phyloP scores from a whole-genome alignment of 2,113 vertebrate genomes.

The Labrus mixtus region DNA sequence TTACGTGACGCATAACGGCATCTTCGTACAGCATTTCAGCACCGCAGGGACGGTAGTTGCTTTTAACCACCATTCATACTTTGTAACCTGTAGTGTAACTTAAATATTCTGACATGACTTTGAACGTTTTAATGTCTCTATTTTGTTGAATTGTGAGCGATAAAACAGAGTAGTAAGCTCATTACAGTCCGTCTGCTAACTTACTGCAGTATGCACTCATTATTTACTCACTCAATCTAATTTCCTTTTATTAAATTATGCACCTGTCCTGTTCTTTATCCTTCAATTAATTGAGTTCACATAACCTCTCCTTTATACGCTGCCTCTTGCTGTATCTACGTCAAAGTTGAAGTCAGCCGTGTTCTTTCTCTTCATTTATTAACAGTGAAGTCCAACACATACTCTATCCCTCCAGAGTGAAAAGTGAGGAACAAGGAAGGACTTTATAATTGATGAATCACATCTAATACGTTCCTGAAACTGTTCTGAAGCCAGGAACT shows the following conservation, averaged over 20 bases:
- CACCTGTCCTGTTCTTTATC: slow-evolving; percentile 3
- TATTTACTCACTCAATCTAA: neutral
- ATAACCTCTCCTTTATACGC: neutral
- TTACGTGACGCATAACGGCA: slow-evolving; percentile 26
- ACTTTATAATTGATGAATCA: neutral
- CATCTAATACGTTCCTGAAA: slow-evolving; percentile 7
- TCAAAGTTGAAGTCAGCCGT: neutral
- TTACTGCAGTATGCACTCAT: neutral
- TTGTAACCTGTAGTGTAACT: neutral
- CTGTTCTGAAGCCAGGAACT: neutral
- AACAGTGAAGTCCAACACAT: neutral
- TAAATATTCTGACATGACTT: too few relatives aligned
- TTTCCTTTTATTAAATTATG: neutral
- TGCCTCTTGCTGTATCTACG: neutral
- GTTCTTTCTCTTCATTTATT: neutral
- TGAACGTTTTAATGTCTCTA: too few relatives aligned
- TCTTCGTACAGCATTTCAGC: neutral
- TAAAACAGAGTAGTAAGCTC: slow-evolving; percentile 8
- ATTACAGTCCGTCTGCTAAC: neutral
- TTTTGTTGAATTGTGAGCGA: neutral
- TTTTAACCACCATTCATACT: neutral
- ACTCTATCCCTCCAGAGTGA: too few relatives aligned
- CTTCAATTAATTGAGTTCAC: neutral
- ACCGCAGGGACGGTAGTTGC: neutral
- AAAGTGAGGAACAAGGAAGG: neutral